Evolutionary conservation across 2,797 vertebrate species (phyloP).

Genomic region (Gouania willdenowi): DNA sequence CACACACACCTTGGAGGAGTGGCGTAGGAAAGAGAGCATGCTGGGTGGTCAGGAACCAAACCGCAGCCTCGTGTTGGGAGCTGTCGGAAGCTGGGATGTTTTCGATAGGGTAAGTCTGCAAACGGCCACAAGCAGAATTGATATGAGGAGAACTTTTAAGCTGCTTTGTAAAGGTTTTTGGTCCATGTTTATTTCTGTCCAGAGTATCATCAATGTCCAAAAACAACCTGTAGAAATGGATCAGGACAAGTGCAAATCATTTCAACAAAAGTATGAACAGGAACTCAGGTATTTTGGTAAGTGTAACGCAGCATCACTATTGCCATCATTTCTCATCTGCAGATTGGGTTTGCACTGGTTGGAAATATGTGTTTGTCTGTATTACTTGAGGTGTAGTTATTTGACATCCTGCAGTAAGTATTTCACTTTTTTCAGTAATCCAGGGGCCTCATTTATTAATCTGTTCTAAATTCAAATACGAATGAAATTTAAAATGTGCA

Average conservation of each 20-base stretch:
- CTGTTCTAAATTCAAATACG: too few relatives aligned
- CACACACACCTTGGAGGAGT: constrained; percentile 86
- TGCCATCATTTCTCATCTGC: too few relatives aligned
- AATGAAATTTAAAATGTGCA: too few relatives aligned
- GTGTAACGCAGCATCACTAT: constrained; percentile 31
- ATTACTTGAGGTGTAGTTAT: too few relatives aligned
- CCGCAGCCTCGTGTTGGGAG: constrained; percentile 78
- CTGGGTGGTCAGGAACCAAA: constrained; percentile 78
- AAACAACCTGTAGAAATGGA: constrained; percentile 76
- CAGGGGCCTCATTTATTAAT: too few relatives aligned
- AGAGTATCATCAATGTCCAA: constrained; percentile 94
- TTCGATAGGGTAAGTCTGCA: constrained; percentile 87
- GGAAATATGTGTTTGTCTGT: too few relatives aligned
- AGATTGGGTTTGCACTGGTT: too few relatives aligned
- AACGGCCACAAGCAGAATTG: not conserved
- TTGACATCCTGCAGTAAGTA: too few relatives aligned
- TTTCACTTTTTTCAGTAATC: too few relatives aligned
- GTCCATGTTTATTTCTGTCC: too few relatives aligned
- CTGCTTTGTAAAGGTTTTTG: too few relatives aligned
- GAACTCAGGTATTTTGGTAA: constrained; percentile 94
- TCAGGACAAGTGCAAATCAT: constrained; percentile 80
- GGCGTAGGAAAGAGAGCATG: constrained; percentile 91
- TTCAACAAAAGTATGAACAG: constrained; percentile 87
- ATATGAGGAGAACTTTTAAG: too few relatives aligned
- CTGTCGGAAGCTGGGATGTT: constrained; percentile 84